Conservation (phyloP, 1,140 invertebrate species). For the Ptiloglossa arizonensis region DNA sequence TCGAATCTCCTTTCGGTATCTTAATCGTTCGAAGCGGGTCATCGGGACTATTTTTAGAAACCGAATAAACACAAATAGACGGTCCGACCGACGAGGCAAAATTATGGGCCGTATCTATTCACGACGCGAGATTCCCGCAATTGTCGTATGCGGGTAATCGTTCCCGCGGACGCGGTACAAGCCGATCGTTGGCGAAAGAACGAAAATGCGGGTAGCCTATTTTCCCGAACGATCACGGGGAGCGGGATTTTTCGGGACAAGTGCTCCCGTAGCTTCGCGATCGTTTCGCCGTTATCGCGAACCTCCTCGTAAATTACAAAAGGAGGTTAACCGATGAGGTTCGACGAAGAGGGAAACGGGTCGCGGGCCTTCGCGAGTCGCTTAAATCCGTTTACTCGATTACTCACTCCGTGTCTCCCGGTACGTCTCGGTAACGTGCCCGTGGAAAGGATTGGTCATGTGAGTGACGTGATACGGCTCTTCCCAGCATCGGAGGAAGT, state of each 20-base stretch:
- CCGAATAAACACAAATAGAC: slow-evolving; percentile 29
- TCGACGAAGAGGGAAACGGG: background rate
- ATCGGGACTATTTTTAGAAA: slow-evolving; percentile 46
- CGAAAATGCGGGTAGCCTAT: slow-evolving; percentile 55
- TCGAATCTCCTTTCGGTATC: background rate
- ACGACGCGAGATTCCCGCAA: slow-evolving; percentile 10
- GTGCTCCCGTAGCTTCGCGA: background rate
- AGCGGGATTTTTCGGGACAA: slow-evolving; percentile 22
- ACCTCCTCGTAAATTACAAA: background rate
- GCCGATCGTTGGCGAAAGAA: background rate
- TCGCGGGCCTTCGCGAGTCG: background rate
- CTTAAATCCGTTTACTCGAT: background rate
- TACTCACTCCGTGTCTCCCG: slow-evolving; percentile 90
- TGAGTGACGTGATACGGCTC: slow-evolving; percentile 87
- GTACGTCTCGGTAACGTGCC: slow-evolving; percentile 90
- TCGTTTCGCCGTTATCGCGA: background rate
- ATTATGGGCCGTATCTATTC: slow-evolving; percentile 44
- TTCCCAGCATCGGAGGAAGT: slow-evolving; percentile 86
- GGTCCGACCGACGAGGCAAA: slow-evolving; percentile 3
- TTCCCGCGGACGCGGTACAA: background rate
- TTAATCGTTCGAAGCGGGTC: slow-evolving; percentile 12
- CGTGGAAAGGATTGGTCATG: slow-evolving; percentile 89
- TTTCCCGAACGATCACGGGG: background rate
- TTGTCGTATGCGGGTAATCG: slow-evolving; percentile 50
- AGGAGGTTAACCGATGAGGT: background rate